Evolutionary conservation across 1,140 invertebrate species (phyloP).

Genomic region (Zophobas atratus): DNA sequence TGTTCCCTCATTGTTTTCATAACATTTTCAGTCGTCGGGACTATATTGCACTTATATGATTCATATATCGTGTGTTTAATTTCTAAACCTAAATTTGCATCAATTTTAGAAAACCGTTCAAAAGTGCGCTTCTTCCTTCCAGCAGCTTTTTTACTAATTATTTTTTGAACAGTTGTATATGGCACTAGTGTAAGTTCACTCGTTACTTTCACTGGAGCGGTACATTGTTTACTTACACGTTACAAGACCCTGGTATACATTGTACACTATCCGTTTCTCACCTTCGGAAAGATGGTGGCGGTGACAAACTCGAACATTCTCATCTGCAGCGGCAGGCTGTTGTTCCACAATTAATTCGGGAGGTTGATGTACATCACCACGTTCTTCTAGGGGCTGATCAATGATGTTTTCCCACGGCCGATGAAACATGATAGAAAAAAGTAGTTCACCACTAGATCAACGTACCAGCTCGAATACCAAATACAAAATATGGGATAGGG

Average conservation of each 20-base stretch:
- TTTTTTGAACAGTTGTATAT: not conserved
- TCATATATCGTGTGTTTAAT: not conserved
- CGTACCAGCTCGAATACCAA: too few species aligned
- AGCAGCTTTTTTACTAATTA: not conserved
- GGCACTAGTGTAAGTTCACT: not conserved
- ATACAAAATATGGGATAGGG: too few species aligned
- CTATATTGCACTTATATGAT: not conserved
- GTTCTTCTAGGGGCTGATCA: too few species aligned
- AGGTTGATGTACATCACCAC: too few species aligned
- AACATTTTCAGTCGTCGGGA: not conserved
- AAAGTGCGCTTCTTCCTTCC: not conserved
- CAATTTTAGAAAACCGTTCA: not conserved
- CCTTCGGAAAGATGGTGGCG: not conserved
- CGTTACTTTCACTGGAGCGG: not conserved
- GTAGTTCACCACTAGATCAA: too few species aligned
- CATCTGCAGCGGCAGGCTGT: too few species aligned
- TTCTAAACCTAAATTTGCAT: not conserved
- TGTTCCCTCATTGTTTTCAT: not conserved
- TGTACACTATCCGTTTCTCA: not conserved
- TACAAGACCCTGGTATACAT: not conserved
- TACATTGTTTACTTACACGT: not conserved
- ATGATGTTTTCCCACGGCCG: too few species aligned
- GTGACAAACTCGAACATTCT: not conserved
- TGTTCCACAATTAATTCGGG: too few species aligned
- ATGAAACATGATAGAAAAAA: too few species aligned